These are phyloP conservation scores for Porites australiensis DNA, from an alignment of 64 coral and sea anemone species.

Conservation along the genomic window DNA sequence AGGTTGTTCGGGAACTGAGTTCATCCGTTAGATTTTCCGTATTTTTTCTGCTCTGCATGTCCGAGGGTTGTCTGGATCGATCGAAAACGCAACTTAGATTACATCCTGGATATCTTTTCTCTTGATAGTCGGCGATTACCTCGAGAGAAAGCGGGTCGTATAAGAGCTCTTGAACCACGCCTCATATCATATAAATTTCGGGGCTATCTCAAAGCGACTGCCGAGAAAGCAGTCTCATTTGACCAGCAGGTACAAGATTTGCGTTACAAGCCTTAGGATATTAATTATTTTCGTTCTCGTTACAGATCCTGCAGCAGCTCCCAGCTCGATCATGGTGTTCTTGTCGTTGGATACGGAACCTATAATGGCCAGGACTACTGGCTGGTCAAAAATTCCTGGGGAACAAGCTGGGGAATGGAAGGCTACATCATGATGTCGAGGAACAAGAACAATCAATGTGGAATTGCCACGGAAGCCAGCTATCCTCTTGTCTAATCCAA, in stretches of 20 bases:
- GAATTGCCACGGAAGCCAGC: constrained; percentile 74
- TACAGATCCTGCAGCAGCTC: constrained; percentile 61
- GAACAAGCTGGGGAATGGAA: constrained; percentile 60
- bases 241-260: too few relatives aligned
- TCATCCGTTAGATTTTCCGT: background rate
- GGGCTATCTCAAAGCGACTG: too few relatives aligned
- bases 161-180: too few relatives aligned
- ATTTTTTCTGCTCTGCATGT: too few relatives aligned
- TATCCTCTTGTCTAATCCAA: constrained; percentile 68
- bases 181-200: too few relatives aligned
- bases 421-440: constrained; percentile 92
- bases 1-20: too few relatives aligned
- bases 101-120: too few relatives aligned
- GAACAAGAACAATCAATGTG: constrained; percentile 84
- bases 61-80: too few relatives aligned
- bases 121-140: too few relatives aligned
- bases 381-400: constrained; percentile 92
- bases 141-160: too few relatives aligned
- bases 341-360: constrained; percentile 81
- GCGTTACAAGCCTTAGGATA: background rate
- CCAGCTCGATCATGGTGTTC: constrained; percentile 67
- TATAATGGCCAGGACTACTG: constrained; percentile 74
- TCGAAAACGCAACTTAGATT: too few relatives aligned
- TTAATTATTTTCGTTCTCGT: background rate
- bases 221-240: too few relatives aligned